phyloP scores from a whole-genome alignment of 2,113 vertebrate species.

The Phainopepla nitens region DNA sequence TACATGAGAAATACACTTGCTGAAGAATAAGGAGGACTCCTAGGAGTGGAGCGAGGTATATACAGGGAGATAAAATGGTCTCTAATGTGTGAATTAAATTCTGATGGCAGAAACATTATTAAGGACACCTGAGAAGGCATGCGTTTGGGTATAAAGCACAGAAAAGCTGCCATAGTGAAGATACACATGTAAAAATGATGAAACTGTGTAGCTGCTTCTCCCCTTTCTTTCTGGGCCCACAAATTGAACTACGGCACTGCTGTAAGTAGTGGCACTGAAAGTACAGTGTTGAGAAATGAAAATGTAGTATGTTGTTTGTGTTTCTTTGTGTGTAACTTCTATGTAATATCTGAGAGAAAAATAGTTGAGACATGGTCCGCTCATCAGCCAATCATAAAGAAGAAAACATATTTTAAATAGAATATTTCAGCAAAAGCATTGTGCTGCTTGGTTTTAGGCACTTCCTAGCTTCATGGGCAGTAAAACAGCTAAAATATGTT shows the following conservation, averaged over 20 bases:
- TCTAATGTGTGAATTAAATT: neutral
- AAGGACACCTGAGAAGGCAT: neutral
- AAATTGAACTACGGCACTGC: neutral
- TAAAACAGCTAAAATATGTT: neutral
- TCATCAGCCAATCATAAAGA: neutral
- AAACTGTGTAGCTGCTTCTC: neutral
- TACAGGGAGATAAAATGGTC: neutral
- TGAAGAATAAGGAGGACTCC: neutral
- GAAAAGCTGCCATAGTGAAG: neutral
- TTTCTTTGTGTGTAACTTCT: neutral
- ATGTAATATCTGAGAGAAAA: neutral
- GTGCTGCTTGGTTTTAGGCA: neutral
- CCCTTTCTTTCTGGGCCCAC: neutral
- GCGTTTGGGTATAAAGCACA: neutral
- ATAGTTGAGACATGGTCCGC: neutral
- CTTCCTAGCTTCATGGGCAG: neutral
- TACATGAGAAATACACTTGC: neutral
- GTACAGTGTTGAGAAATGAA: neutral
- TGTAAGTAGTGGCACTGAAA: neutral
- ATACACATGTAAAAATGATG: neutral
- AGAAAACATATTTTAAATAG: neutral
- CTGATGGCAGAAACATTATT: neutral
- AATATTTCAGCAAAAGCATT: neutral
- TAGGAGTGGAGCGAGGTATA: neutral
- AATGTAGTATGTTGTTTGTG: neutral